Base-by-base conservation (phyloP, 1,140 invertebrate species). In the Temnothorax longispinosus region DNA sequence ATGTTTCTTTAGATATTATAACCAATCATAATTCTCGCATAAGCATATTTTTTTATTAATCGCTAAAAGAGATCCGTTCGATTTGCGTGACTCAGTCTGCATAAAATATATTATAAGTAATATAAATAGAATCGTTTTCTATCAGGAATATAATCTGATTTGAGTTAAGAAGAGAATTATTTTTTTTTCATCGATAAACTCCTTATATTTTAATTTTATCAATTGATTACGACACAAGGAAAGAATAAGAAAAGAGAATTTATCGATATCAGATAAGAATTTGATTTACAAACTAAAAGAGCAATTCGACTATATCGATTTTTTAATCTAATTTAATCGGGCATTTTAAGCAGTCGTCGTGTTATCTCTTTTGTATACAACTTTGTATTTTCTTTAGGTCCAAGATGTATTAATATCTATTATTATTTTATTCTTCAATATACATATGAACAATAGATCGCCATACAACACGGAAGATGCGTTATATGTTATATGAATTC, bases 181-280 rank as follows among this genome's bases (percentile, higher is more conserved):
- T 56, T 56, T 38, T 41, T 56, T 15, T 41, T 65, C 27, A 76
- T 35, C 21, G 75, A 77, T 21, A 27, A 77, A 47, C 6, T n/a
- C 5, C 15, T 64, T 62, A 47, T 8, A 18, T 60, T 44, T 13
- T 58, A 76, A 18, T 60, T 44, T 13, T 58, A 76, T 60, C 38
- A 18, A 18, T 41, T 4, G 21, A 11, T 38, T 35, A 32, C 52
- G 18, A 54, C 18, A n/a, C n/a, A 77, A 27, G 15, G 3, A 27
- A 27, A 64, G 6, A 60, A 76, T 18, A 60, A 75, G 38, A 75
- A 77, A 60, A 62, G 54, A 18, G 27, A 35, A 77, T 77, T 77
- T 77, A 77, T 76, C 38, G 15, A 10, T 41, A 41, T 32, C 8
- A 47, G 41, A 77, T 62, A 77, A 77, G 27, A 62, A 32, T 27